Base-by-base conservation (phyloP, 2,797 vertebrate genomes). In the Micromesistius poutassou region DNA sequence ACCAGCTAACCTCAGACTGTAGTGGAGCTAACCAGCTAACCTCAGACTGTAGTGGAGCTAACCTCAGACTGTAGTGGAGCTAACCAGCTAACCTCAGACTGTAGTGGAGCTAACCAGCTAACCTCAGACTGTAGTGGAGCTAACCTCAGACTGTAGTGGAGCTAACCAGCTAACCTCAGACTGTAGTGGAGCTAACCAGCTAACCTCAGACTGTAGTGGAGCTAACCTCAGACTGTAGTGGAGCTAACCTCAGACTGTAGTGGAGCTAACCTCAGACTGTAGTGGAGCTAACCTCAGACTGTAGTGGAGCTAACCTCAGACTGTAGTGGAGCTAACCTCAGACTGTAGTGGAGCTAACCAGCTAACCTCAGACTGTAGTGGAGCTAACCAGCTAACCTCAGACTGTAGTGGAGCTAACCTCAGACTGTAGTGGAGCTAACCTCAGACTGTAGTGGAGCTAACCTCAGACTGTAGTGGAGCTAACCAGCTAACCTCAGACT, bases 391-490 rank as follows among this genome's bases (percentile, higher is more conserved):
- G 42, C 42, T 93, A 89, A 98, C 97, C 96, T 99, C 97, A 0
- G 96, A 96, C 31, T 99, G 93, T 97, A 99, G 89, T 99, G 97
- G 77, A 36, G 35, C 72, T 93, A 89, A 98, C 97, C 96, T 99
- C 98, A 0, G 96, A 96, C 31, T 99, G 93, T 97, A 98, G 89
- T 99, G 97, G n/a, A n/a, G n/a, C n/a, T n/a, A n/a, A n/a, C n/a
- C n/a, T n/a, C n/a, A n/a, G n/a, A n/a, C n/a, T n/a, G n/a, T n/a
- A n/a, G n/a, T n/a, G n/a, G 77, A 36, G 35, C 36, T 93, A 89
- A 98, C 97, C 96, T 99, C 97, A 0, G 96, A 96, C 31, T 99
- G 93, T 97, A 99, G 89, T 99, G 97, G 77, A 36, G 35, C n/a
- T n/a, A n/a, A n/a, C n/a, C 2, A 36, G 35, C 73, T 93, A 89